Conservation (phyloP, 92 coral and sea anemone species). For the Heliopora coerulea region DNA sequence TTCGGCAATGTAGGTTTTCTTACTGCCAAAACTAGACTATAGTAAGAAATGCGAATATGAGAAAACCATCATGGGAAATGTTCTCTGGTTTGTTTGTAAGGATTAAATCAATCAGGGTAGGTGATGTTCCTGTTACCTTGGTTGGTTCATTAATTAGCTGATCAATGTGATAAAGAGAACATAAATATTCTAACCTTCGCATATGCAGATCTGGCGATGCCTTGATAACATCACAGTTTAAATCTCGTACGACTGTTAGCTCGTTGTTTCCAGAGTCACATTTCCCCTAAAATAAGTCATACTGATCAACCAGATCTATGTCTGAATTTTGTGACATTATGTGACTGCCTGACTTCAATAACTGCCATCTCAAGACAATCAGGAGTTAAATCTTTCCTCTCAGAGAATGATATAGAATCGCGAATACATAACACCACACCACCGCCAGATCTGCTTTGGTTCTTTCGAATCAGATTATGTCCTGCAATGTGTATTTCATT, state of each 20-base stretch:
- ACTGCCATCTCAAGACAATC: no score
- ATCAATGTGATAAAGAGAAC: slow-evolving; percentile 41
- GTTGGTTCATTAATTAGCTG: slow-evolving; percentile 54
- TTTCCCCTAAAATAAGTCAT: slow-evolving; percentile 36
- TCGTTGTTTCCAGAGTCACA: slow-evolving; percentile 49
- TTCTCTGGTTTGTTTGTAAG: slow-evolving; percentile 7
- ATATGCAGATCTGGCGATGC: slow-evolving; percentile 33
- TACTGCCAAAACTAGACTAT: slow-evolving; percentile 18
- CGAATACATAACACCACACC: no score
- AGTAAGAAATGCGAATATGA: background rate
- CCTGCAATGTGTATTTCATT: no score
- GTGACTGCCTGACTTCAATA: no score
- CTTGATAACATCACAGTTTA: slow-evolving; percentile 44
- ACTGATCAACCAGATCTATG: slow-evolving; percentile 36
- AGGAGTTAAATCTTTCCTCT: no score
- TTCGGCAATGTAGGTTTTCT: slow-evolving; percentile 22
- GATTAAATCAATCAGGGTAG: slow-evolving; percentile 6
- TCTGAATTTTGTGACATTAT: slow-evolving; percentile 12
- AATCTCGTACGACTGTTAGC: slow-evolving; percentile 41
- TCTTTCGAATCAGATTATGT: no score
- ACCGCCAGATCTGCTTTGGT: no score
- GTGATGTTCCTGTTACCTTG: slow-evolving; percentile 38
- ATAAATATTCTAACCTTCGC: slow-evolving; percentile 35
- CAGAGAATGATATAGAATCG: no score
- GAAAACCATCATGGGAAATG: background rate